These are phyloP conservation scores for Trissonchulus latispiculum DNA, from an alignment of 2,888 invertebrate genomes.

Conservation along the genomic window DNA sequence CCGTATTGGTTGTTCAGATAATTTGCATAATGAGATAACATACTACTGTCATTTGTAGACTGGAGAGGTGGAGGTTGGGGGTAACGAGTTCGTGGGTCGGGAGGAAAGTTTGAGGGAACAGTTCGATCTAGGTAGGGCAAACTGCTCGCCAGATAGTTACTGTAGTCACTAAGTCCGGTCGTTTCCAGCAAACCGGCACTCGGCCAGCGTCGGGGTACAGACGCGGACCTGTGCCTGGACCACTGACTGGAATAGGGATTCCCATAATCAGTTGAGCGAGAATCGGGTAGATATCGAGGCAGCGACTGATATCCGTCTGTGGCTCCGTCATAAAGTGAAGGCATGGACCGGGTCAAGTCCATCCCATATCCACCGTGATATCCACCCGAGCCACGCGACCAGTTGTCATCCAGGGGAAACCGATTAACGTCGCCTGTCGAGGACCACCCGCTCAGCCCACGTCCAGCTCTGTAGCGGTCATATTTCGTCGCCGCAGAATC, in stretches of 20 bases:
- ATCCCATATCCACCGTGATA: neutral
- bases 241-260: neutral
- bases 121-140: neutral
- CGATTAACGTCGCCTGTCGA: neutral
- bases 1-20: conserved; percentile 39
- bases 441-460: neutral
- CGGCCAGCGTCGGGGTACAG: neutral
- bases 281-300: neutral
- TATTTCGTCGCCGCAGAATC: neutral
- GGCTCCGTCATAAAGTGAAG: neutral
- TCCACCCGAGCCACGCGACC: neutral
- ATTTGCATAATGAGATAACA: conserved; percentile 42
- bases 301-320: neutral
- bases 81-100: neutral
- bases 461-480: neutral
- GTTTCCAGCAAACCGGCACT: neutral
- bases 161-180: neutral
- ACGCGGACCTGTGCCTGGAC: neutral
- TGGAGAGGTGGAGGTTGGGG: neutral
- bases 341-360: neutral
- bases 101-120: neutral
- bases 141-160: neutral
- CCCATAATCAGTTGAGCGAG: neutral
- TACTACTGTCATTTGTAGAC: conserved; percentile 1
- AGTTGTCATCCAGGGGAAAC: no score